phyloP scores from a whole-genome alignment of 2,888 invertebrate genomes.

The Esperia sulphurella region DNA sequence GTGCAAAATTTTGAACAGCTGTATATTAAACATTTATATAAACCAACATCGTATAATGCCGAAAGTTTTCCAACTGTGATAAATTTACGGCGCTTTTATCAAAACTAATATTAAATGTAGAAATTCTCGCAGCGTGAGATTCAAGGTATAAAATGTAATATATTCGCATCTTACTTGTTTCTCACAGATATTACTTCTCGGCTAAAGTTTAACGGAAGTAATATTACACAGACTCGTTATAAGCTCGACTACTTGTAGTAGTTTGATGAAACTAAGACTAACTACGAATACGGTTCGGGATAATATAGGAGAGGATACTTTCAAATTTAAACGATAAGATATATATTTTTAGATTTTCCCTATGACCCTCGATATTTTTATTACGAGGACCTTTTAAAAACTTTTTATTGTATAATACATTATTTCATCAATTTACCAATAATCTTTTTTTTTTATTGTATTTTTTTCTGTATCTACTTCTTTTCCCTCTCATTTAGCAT shows the following conservation, averaged over 20 bases:
- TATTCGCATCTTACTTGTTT: constrained; percentile 18
- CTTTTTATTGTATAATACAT: too few species aligned
- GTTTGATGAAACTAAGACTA: neutral
- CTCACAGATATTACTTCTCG: constrained; percentile 17
- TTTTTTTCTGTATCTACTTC: too few species aligned
- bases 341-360: too few species aligned
- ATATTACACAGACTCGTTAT: neutral
- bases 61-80: neutral
- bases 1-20: neutral
- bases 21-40: neutral
- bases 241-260: neutral
- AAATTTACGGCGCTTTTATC: neutral
- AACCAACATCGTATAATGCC: too few species aligned
- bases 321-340: too few species aligned
- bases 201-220: neutral
- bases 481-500: too few species aligned
- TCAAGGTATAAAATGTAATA: constrained; percentile 22
- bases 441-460: too few species aligned
- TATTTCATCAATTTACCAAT: too few species aligned
- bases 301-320: too few species aligned
- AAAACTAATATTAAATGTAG: constrained; percentile 6
- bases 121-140: constrained; percentile 2
- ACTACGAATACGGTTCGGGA: neutral
- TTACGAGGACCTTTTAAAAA: too few species aligned
- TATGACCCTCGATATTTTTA: too few species aligned